Evolutionary conservation across 2,797 vertebrate genomes (phyloP).

Genomic region (Rallus crepitans): DNA sequence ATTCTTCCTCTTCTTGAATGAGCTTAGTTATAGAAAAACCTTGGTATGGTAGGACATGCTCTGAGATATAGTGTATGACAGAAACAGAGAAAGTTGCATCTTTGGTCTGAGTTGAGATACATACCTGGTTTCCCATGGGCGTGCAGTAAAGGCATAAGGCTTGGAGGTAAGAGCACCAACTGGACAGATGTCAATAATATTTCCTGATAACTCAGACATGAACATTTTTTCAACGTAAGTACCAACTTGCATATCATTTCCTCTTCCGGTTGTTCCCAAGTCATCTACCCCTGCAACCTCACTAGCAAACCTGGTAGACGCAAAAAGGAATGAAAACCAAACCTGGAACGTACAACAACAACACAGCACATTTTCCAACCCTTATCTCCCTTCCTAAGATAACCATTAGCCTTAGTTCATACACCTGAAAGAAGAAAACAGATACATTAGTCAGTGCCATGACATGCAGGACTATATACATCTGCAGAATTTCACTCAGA

Average conservation of each 20-base stretch:
- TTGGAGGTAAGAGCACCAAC: constrained; percentile 96
- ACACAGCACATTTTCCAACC: neutral
- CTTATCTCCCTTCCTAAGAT: neutral
- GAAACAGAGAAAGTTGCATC: neutral
- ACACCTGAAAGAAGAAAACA: neutral
- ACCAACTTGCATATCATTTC: constrained; percentile 95
- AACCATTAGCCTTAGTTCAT: neutral
- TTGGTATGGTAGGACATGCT: neutral
- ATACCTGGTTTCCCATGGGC: constrained; percentile 94
- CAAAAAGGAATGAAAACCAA: constrained; percentile 9
- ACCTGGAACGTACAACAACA: neutral
- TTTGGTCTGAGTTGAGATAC: neutral
- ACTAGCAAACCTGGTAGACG: constrained; percentile 89
- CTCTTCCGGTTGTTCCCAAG: constrained; percentile 96
- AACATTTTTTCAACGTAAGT: constrained; percentile 99
- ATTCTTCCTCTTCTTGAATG: neutral
- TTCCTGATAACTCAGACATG: constrained; percentile 95
- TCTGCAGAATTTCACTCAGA: neutral
- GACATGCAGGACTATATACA: neutral
- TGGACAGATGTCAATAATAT: constrained; percentile 92
- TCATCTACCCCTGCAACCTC: constrained; percentile 97
- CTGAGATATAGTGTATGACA: neutral
- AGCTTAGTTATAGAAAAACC: neutral
- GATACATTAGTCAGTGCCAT: neutral
- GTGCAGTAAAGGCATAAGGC: constrained; percentile 95